Evolutionary conservation across 2,888 invertebrate genomes (phyloP), one percentile per base, ranked within the genome.

Genomic region (Anthophora plumipes): DNA sequence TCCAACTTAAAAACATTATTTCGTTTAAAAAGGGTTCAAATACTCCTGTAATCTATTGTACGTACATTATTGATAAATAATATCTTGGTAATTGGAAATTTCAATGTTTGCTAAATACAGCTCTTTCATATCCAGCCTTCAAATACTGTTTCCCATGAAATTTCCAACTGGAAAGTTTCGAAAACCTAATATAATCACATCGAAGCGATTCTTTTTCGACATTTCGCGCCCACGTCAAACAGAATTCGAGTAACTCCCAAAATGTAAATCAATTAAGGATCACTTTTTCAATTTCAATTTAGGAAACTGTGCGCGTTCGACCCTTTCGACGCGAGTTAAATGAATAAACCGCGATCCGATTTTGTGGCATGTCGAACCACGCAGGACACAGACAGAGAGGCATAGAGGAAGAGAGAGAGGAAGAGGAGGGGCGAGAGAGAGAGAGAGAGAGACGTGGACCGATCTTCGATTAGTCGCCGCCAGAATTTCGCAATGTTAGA

Each of bases 391-490:
- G 25, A 37, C 5, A 6, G 14, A 37, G 37, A 5, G 67, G 20
- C 3, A 20, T 5, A 25, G 9, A 60, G 17, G 1, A n/a, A n/a
- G 9, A 1, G 60, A 14, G 11, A 43, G 3, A 11, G 6, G n/a
- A 8, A 55, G 41, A 43, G 2, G n/a, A n/a, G n/a, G n/a, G n/a
- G n/a, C n/a, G n/a, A 17, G 31, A 20, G 14, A 43, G 31, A 8
- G 37, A 37, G 3, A 37, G 48, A 37, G 9, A 31, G 9, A 50
- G 25, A 37, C 17, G 12, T n/a, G 52, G 6, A 20, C 39, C 55
- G 71, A 61, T 67, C 71, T 64, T 70, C 77, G 67, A 77, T 77
- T 77, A 61, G 77, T 72, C 64, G 8, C 39, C 57, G 17, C 17
- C 46, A 25, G 46, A 60, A 66, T 70, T 60, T 52, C 59, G 69